phyloP scores from a whole-genome alignment of 2,888 invertebrate species.

The Cetonia aurata region DNA sequence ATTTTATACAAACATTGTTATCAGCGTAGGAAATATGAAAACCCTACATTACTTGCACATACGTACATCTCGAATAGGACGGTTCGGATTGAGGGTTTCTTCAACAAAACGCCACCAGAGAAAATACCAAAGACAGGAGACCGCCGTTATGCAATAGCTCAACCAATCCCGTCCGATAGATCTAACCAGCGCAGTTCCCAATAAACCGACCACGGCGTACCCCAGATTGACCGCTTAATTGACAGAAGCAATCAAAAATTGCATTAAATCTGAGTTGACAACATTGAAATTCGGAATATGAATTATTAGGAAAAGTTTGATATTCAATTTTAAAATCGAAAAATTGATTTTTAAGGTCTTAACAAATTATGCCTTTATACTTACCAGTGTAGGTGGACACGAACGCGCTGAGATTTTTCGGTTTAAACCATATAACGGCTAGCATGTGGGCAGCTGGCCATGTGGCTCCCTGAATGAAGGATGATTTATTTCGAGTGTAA shows the following conservation, averaged over 20 bases:
- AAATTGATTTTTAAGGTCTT: background rate
- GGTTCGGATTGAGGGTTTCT: conserved; percentile 67
- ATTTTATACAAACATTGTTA: no score
- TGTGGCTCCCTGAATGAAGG: conserved; percentile 67
- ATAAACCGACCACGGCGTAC: conserved; percentile 70
- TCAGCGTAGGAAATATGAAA: no score
- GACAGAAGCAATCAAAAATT: no score
- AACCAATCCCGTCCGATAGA: conserved; percentile 69
- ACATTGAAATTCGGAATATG: background rate
- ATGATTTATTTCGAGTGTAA: no score
- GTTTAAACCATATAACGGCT: conserved; percentile 72
- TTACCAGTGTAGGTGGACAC: conserved; percentile 71
- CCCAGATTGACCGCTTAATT: conserved; percentile 70
- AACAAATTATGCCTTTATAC: conserved; percentile 22
- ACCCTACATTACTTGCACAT: background rate
- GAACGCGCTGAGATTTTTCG: conserved; percentile 70
- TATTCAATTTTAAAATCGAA: no score
- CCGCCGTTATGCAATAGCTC: conserved; percentile 68
- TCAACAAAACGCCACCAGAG: conserved; percentile 71
- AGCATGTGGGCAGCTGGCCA: conserved; percentile 73
- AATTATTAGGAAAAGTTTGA: no score
- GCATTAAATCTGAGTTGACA: background rate
- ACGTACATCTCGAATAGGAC: conserved; percentile 65
- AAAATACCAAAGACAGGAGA: conserved; percentile 70
- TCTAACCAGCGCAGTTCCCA: conserved; percentile 69